A percentile compares a stretch with the other conserved stretches of the same genome.
These are phyloP conservation scores for Fistularia commersonii DNA, from an alignment of 2,797 vertebrate genomes.

Conservation along the genomic window DNA sequence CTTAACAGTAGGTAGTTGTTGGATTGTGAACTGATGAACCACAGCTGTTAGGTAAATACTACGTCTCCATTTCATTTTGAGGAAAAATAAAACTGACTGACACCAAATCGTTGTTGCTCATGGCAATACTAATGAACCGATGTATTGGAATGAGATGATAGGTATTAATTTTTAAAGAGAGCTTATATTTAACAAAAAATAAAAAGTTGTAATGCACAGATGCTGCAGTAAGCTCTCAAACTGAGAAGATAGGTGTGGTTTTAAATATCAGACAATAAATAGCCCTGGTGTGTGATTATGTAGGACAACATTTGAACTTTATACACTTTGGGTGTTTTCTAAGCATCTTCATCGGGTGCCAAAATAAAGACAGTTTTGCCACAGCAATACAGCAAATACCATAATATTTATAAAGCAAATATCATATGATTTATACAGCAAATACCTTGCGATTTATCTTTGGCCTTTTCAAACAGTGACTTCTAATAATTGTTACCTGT, in stretches of 20 bases:
- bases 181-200: slow-evolving; percentile 9
- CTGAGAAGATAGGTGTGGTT: slow-evolving; percentile 12
- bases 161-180: slow-evolving; percentile 34
- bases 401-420: background rate
- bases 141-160: slow-evolving; percentile 19
- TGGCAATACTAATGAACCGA: slow-evolving; percentile 28
- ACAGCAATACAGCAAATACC: no score
- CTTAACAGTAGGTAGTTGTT: slow-evolving; percentile 26
- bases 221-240: slow-evolving; percentile 14
- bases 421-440: background rate
- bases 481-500: slow-evolving; percentile 30
- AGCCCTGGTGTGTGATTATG: no score
- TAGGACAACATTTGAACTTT: no score
- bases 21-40: slow-evolving; percentile 34
- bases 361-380: no score
- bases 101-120: slow-evolving; percentile 40
- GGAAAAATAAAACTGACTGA: slow-evolving; percentile 29
- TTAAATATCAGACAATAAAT: slow-evolving; percentile 1
- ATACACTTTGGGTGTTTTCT: no score
- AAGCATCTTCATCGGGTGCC: no score
- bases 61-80: slow-evolving; percentile 28
- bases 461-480: background rate
- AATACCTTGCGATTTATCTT: no score
- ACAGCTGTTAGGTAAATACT: slow-evolving; percentile 44
- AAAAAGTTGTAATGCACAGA: slow-evolving; percentile 8